Evolutionary conservation across 2,797 vertebrate species (phyloP).

Genomic region (Silurus lanzhouensis): DNA sequence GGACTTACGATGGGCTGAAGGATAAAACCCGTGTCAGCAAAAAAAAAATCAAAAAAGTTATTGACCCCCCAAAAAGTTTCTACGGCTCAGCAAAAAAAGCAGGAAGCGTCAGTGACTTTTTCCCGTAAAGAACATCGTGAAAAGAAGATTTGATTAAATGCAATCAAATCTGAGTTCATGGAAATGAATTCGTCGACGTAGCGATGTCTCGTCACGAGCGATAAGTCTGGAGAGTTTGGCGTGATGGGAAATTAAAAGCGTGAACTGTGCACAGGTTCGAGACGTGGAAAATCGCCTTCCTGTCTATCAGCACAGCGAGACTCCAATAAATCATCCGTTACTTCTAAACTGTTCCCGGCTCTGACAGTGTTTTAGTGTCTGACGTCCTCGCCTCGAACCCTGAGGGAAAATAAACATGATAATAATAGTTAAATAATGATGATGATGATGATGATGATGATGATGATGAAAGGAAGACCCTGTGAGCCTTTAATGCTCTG

Average conservation of each 20-base stretch:
- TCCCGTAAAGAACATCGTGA: not conserved
- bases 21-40: not conserved
- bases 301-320: not conserved
- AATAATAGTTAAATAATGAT: not conserved
- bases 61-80: not conserved
- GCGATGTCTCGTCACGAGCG: not conserved
- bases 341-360: constrained; percentile 32
- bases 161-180: not conserved
- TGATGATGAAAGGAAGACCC: not conserved
- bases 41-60: not conserved
- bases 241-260: not conserved
- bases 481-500: constrained; percentile 19
- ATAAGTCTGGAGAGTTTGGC: not conserved
- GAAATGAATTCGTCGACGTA: not conserved
- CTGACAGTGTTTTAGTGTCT: constrained; percentile 22
- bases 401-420: constrained; percentile 28
- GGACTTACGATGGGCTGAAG: too few species aligned
- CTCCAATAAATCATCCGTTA: constrained; percentile 40
- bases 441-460: too few species aligned
- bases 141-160: not conserved
- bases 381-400: constrained; percentile 1
- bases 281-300: not conserved
- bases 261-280: not conserved
- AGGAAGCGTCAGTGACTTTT: not conserved
- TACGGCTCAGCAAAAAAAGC: not conserved